Percentiles rank a stretch among this genome's conserved stretches.
Conservation (phyloP, 2,113 vertebrate species). For the Jacana jacana region DNA sequence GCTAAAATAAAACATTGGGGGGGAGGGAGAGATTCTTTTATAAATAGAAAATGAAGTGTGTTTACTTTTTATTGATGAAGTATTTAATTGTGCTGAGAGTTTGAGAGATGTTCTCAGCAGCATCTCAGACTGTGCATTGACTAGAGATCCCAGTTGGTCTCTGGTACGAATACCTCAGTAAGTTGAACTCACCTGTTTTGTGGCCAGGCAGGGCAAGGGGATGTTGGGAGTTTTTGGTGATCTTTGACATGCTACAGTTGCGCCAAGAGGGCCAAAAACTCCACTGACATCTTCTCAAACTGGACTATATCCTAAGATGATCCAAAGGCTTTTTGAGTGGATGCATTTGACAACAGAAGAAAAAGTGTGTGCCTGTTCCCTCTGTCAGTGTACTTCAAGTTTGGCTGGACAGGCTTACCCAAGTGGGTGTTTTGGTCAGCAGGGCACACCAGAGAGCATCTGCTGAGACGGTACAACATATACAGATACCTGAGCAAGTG, state of each 20-base stretch:
- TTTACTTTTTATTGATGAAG: slow-evolving; percentile 67
- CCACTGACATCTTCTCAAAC: not conserved
- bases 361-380: not conserved
- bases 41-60: slow-evolving; percentile 63
- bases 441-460: not conserved
- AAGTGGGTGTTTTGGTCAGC: not conserved
- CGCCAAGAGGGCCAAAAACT: not conserved
- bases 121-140: not conserved
- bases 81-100: slow-evolving; percentile 45
- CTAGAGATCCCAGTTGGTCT: not conserved
- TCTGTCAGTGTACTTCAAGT: not conserved
- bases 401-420: not conserved
- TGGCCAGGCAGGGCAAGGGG: not conserved
- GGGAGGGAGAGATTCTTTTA: slow-evolving; percentile 32
- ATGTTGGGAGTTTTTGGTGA: not conserved
- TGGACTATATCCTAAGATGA: not conserved
- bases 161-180: not conserved
- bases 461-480: not conserved
- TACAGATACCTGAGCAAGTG: not conserved
- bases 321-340: not conserved
- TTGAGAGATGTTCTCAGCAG: not conserved
- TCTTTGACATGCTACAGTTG: not conserved
- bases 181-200: not conserved
- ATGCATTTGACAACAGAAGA: not conserved
- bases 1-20: slow-evolving; percentile 66